Base-by-base conservation (phyloP, 2,888 invertebrate species). In the Troides aeacus region DNA sequence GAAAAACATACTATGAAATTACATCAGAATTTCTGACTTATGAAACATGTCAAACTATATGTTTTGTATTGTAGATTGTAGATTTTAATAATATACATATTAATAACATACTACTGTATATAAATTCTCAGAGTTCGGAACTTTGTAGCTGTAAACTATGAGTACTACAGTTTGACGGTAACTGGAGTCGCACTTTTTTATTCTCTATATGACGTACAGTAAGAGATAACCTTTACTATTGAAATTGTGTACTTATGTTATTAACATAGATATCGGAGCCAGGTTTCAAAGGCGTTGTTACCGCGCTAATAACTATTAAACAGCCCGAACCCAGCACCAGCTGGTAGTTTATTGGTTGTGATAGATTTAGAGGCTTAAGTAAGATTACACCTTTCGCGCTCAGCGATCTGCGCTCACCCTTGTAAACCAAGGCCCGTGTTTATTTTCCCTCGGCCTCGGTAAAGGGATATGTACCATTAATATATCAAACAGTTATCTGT, bases 351-450 rank as follows among this genome's bases (percentile, higher is more conserved):
- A 71, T 68, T 71, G 61, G 68, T 65, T 65, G 68, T 72, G 66
- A 72, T 73, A 73, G 69, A 73, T 73, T 73, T 68, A 72, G 64
- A 61, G 70, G 69, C 66, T 71, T 64, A 66, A 66, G 66, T 56
- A 66, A 72, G 69, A 70, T 73, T 72, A 66, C 70, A 72, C 68
- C 71, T 68, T 70, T 70, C 62, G 67, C 67, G 67, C 68, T 59
- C 65, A 46, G 68, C 56, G 66, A 71, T 71, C 68, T 70, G 68
- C 65, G 66, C 46, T 70, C 50, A 62, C 69, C 69, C 62, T 66
- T 57, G 69, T 66, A 70, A 46, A 70, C 69, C 58, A 57, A 66
- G 65, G 65, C 57, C 62, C 59, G 62, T 70, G 66, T 66, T 70
- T 62, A 66, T 62, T 70, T 66, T 62, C 61, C 68, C 59, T 66